Conservation (phyloP, 2,113 vertebrate genomes). For the Ia io region DNA sequence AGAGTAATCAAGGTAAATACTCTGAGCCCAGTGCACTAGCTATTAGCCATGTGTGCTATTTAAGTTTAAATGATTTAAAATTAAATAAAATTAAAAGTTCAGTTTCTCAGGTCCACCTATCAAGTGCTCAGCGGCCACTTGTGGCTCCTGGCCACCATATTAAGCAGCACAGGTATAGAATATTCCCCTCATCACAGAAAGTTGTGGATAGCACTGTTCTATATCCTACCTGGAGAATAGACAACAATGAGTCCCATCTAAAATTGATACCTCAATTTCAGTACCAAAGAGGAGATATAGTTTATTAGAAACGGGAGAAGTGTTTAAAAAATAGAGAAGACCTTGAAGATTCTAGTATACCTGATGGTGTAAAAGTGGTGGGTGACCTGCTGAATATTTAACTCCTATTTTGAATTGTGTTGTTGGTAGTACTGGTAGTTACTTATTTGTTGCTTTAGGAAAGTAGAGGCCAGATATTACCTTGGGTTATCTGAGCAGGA, state of each 20-base stretch:
- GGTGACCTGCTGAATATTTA: background rate
- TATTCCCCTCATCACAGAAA: background rate
- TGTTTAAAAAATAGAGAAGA: background rate
- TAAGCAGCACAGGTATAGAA: background rate
- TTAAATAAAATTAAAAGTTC: constrained; percentile 27
- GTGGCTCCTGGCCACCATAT: background rate
- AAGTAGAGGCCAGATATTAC: background rate
- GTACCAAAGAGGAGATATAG: background rate
- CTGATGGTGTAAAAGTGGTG: background rate
- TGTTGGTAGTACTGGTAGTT: background rate
- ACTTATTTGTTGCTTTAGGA: background rate
- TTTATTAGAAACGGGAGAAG: background rate
- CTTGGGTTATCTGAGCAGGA: background rate
- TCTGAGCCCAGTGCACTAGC: background rate
- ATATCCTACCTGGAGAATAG: background rate
- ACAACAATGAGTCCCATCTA: background rate
- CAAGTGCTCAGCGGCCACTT: background rate
- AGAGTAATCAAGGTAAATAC: background rate
- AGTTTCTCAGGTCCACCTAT: background rate
- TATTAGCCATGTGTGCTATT: background rate
- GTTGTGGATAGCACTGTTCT: background rate
- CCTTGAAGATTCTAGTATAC: background rate
- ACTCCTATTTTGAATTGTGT: background rate
- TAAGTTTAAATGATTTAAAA: constrained; percentile 18
- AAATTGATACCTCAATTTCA: background rate